Evolutionary conservation across 2,888 invertebrate species (phyloP).

Genomic region (Beris chalybata): DNA sequence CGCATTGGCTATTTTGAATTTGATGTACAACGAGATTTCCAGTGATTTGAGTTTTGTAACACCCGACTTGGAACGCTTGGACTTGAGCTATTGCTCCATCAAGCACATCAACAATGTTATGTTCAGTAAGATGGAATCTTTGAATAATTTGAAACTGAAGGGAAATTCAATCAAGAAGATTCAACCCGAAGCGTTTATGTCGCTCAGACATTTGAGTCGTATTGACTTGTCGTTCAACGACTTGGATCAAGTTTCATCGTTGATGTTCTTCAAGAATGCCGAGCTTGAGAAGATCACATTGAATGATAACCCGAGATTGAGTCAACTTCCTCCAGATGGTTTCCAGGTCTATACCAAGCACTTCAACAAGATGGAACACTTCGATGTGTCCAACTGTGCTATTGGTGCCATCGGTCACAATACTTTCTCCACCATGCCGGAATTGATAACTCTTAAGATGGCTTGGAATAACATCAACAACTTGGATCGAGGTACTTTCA

Average conservation of each 20-base stretch:
- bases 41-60: conserved; percentile 65
- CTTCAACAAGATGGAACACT: conserved; percentile 67
- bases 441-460: conserved; percentile 67
- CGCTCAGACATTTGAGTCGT: conserved; percentile 67
- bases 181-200: conserved; percentile 68
- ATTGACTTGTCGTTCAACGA: conserved; percentile 76
- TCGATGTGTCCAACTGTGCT: conserved; percentile 76
- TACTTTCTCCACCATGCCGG: conserved; percentile 72
- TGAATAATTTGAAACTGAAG: conserved; percentile 69
- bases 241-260: conserved; percentile 66
- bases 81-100: conserved; percentile 70
- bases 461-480: conserved; percentile 67
- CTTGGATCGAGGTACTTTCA: conserved; percentile 61
- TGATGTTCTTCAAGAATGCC: conserved; percentile 70
- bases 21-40: conserved; percentile 70
- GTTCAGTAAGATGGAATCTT: conserved; percentile 64
- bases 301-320: conserved; percentile 70
- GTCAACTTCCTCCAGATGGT: conserved; percentile 67
- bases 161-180: conserved; percentile 71
- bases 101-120: conserved; percentile 66
- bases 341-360: conserved; percentile 65
- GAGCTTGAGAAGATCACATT: conserved; percentile 70
- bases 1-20: conserved; percentile 67
- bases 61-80: conserved; percentile 66
- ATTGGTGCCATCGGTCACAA: conserved; percentile 65